Percentiles rank a stretch among this genome's conserved stretches.
phyloP scores from a whole-genome alignment of 2,888 invertebrate species.

The Agelastica alni region DNA sequence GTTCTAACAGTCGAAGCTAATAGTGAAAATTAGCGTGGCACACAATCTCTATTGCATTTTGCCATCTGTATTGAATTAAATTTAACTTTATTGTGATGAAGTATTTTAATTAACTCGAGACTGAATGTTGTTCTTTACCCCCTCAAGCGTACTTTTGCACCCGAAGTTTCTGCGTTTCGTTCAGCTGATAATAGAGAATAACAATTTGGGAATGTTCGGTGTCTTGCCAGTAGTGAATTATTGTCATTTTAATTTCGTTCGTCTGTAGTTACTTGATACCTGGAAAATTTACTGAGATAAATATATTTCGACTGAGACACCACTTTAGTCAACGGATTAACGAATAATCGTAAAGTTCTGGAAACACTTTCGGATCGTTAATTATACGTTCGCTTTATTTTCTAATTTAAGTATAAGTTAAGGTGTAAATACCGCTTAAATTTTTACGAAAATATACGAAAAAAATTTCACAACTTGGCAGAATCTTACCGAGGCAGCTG shows the following conservation, averaged over 20 bases:
- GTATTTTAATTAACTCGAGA: conserved; percentile 24
- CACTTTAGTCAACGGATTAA: too few relatives aligned
- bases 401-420: too few relatives aligned
- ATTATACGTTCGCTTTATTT: too few relatives aligned
- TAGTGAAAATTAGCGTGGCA: conserved; percentile 20
- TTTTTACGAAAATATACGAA: too few relatives aligned
- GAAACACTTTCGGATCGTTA: too few relatives aligned
- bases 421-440: too few relatives aligned
- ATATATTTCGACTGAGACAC: neutral
- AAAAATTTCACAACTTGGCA: too few relatives aligned
- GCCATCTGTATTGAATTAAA: conserved; percentile 26
- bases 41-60: conserved; percentile 15
- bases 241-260: conserved; percentile 9
- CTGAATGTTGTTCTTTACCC: conserved; percentile 24
- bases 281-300: neutral
- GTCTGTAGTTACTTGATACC: conserved; percentile 9
- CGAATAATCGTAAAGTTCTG: too few relatives aligned
- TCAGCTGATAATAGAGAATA: conserved; percentile 14
- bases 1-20: conserved; percentile 18
- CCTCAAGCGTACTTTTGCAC: conserved; percentile 17
- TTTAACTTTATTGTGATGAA: conserved; percentile 26
- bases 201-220: conserved; percentile 16
- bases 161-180: conserved; percentile 4
- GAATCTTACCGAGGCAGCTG: too few relatives aligned
- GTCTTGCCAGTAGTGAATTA: conserved; percentile 14